Percentiles rank a stretch among this genome's conserved stretches.
Conservation (phyloP, 2,888 invertebrate genomes). For the Petrolisthes cinctipes region DNA sequence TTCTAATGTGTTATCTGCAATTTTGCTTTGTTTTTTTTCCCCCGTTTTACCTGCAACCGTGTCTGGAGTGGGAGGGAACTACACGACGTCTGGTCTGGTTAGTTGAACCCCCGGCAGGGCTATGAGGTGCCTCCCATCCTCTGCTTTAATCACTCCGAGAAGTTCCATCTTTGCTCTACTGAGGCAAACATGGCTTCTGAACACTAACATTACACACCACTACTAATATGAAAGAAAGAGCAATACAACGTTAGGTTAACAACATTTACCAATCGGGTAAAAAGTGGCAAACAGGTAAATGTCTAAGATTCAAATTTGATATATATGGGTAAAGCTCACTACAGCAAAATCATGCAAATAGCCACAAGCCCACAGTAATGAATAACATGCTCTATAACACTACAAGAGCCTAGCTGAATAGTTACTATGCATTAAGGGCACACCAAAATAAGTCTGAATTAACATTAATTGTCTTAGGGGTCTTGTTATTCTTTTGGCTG, state of each 20-base stretch:
- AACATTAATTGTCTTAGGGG: slow-evolving; percentile 29
- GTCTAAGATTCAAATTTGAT: slow-evolving; percentile 57
- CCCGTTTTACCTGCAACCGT: background rate
- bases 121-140: slow-evolving; percentile 35
- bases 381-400: slow-evolving; percentile 60
- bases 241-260: slow-evolving; percentile 57
- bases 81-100: slow-evolving; percentile 14
- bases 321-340: slow-evolving; percentile 62
- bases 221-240: slow-evolving; percentile 58
- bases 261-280: slow-evolving; percentile 61
- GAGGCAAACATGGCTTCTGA: slow-evolving; percentile 52
- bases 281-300: slow-evolving; percentile 60
- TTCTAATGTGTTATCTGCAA: no score
- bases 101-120: background rate
- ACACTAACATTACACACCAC: slow-evolving; percentile 59
- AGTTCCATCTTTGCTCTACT: slow-evolving; percentile 35
- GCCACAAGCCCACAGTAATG: slow-evolving; percentile 59
- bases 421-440: slow-evolving; percentile 61
- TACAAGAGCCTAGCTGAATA: slow-evolving; percentile 60
- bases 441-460: slow-evolving; percentile 53
- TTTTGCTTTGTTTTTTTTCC: no score
- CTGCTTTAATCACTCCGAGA: slow-evolving; percentile 44
- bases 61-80: background rate
- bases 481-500: slow-evolving; percentile 17
- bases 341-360: slow-evolving; percentile 64